These are phyloP conservation scores for Motacilla alba DNA, from an alignment of 2,113 vertebrate genomes.

Conservation along the genomic window DNA sequence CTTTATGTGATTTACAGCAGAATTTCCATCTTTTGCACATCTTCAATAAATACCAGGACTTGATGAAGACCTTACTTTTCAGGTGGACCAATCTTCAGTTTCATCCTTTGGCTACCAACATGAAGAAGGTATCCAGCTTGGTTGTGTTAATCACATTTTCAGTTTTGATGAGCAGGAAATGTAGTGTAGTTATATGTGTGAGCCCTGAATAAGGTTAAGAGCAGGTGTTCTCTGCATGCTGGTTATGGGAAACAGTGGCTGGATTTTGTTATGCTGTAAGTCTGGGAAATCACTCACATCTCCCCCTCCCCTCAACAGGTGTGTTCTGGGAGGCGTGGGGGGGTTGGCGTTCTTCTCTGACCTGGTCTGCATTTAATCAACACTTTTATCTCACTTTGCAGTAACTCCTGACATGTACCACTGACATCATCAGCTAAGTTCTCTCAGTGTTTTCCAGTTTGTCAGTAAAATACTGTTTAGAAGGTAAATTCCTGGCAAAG, in stretches of 20 bases:
- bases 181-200: not conserved
- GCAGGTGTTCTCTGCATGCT: not conserved
- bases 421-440: not conserved
- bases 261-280: not conserved
- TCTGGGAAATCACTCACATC: not conserved
- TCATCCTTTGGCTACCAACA: not conserved
- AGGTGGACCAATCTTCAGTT: not conserved
- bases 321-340: rapidly evolving
- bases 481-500: not conserved
- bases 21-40: not conserved
- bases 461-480: not conserved
- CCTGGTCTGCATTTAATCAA: not conserved
- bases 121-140: not conserved
- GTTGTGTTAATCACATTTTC: not conserved
- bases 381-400: not conserved
- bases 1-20: not conserved
- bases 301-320: not conserved
- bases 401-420: not conserved
- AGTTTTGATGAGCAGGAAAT: not conserved
- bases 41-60: not conserved
- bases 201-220: not conserved
- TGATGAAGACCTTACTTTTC: not conserved
- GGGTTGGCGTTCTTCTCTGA: not conserved
- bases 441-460: not conserved
- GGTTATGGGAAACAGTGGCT: not conserved